A percentile compares a stretch with the other conserved stretches of the same genome.
These are phyloP conservation scores for Ochotona princeps DNA, from an alignment of 2,113 vertebrate species.

Conservation along the genomic window DNA sequence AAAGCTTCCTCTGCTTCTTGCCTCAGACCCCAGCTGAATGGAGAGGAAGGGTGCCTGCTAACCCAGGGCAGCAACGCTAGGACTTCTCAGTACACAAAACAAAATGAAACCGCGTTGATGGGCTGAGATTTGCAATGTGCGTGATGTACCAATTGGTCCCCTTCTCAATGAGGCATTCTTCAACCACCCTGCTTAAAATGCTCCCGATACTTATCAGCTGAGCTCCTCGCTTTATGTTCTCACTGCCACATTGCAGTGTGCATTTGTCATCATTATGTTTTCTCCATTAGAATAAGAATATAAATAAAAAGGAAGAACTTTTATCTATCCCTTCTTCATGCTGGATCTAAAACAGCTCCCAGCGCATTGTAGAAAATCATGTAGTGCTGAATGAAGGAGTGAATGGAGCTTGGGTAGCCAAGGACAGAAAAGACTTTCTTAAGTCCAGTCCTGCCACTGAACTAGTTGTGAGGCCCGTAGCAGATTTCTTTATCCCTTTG, in stretches of 20 bases:
- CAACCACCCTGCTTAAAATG: constrained; percentile 3
- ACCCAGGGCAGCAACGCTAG: neutral
- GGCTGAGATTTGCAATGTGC: no score
- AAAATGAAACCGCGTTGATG: no score
- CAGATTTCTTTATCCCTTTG: neutral
- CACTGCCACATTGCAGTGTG: neutral
- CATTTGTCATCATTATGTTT: neutral
- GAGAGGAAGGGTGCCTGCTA: no score
- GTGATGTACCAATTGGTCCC: neutral
- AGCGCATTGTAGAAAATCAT: neutral
- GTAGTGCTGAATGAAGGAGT: neutral
- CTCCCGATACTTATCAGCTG: neutral
- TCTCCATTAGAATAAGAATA: neutral
- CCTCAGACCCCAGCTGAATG: no score
- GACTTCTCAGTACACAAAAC: neutral
- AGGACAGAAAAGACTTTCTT: neutral
- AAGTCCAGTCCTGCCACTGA: neutral
- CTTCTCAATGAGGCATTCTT: neutral
- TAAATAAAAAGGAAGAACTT: neutral
- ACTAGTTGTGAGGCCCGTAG: neutral
- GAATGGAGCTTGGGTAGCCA: neutral
- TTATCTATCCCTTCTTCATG: neutral
- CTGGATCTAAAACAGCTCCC: neutral
- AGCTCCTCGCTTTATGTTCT: neutral
- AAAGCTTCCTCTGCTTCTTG: neutral